Percentiles rank a stretch among this genome's conserved stretches.
These are phyloP conservation scores for Varecia variegata DNA, from an alignment of 2,797 vertebrate genomes.

Conservation along the genomic window DNA sequence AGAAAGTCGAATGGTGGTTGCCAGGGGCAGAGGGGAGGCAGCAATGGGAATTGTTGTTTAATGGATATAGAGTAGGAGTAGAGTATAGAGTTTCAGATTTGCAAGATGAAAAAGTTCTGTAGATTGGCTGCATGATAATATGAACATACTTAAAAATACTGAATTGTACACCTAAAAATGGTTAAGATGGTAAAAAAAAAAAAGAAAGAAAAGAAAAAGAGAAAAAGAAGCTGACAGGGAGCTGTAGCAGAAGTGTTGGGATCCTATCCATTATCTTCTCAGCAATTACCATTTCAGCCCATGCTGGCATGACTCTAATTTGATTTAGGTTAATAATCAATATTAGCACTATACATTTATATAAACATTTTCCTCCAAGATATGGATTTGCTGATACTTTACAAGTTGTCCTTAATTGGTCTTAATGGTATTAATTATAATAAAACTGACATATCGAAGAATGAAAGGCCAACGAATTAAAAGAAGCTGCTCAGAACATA, in stretches of 20 bases:
- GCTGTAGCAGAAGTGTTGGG: background rate
- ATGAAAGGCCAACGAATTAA: background rate
- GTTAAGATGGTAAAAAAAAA: background rate
- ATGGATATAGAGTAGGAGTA: background rate
- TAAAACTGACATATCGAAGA: background rate
- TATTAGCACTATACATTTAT: background rate
- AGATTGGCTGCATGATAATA: background rate
- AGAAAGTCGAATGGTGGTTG: background rate
- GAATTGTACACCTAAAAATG: background rate
- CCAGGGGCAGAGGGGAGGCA: background rate
- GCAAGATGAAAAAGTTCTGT: background rate
- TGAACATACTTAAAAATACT: background rate
- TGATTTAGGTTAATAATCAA: background rate
- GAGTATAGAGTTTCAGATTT: background rate
- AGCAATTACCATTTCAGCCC: background rate
- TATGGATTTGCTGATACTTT: background rate
- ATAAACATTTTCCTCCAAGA: slow-evolving; percentile 5
- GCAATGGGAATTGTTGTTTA: background rate
- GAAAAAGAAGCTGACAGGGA: background rate
- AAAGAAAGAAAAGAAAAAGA: background rate
- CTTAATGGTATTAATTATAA: background rate
- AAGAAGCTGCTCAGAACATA: background rate
- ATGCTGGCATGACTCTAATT: background rate
- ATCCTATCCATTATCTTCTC: background rate
- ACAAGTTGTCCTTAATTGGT: background rate